Conservation (phyloP, 2,888 invertebrate species). For the Hololepta plana region DNA sequence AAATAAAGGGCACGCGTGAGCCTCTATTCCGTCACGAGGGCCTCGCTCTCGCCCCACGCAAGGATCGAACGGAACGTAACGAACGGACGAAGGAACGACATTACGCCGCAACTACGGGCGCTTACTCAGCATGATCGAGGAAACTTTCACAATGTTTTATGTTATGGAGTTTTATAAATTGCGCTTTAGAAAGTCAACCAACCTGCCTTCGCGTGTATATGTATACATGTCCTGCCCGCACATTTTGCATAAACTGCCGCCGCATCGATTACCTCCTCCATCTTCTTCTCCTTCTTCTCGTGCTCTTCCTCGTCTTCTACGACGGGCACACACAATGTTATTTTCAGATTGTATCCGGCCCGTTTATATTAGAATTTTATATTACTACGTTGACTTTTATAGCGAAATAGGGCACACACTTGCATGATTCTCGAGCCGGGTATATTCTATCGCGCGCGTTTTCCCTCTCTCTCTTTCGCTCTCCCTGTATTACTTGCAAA, state of each 20-base stretch:
- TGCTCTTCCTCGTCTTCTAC: not conserved
- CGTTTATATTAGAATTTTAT: conserved; percentile 28
- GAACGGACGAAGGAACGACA: too few relatives aligned
- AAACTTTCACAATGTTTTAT: conserved; percentile 23
- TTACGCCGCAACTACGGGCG: too few relatives aligned
- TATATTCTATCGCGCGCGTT: too few relatives aligned
- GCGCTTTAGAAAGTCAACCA: conserved; percentile 23
- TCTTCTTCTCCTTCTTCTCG: conserved; percentile 8
- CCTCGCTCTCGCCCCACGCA: too few relatives aligned
- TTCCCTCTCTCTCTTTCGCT: too few relatives aligned
- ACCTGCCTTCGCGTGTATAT: conserved; percentile 8
- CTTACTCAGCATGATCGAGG: conserved; percentile 16
- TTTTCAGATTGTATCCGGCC: conserved; percentile 27
- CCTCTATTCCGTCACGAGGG: too few relatives aligned
- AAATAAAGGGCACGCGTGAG: too few relatives aligned
- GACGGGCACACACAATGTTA: conserved; percentile 20
- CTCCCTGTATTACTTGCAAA: conserved; percentile 18
- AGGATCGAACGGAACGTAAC: conserved; percentile 7
- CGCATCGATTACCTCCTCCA: conserved; percentile 23
- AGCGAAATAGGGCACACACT: conserved; percentile 24
- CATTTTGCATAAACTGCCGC: conserved; percentile 25
- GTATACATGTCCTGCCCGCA: conserved; percentile 19
- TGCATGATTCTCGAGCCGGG: conserved; percentile 18
- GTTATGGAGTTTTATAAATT: conserved; percentile 26
- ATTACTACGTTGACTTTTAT: conserved; percentile 25